A percentile compares a stretch with the other conserved stretches of the same genome.
These are phyloP conservation scores for Sarcophaga peregrina DNA, from an alignment of 1,140 invertebrate species.

Conservation along the genomic window DNA sequence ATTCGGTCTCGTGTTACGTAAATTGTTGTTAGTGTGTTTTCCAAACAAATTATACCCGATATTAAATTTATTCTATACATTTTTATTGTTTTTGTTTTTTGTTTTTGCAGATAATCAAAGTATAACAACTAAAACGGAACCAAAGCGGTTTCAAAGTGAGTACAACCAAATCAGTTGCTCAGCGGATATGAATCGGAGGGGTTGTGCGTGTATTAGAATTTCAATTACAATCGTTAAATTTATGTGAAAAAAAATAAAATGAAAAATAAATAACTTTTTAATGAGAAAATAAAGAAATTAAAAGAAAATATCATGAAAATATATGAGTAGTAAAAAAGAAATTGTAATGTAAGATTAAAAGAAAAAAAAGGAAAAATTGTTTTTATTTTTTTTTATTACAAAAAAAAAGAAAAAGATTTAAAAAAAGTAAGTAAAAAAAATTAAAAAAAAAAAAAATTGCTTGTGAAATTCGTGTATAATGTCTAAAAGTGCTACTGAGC, in stretches of 20 bases:
- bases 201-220: neutral
- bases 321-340: no score
- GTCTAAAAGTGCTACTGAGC: conserved; percentile 49
- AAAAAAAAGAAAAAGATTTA: neutral
- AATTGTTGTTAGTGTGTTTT: neutral
- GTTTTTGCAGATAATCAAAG: conserved; percentile 7
- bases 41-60: neutral
- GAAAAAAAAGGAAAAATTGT: conserved; percentile 1
- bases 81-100: neutral
- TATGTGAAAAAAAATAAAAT: no score
- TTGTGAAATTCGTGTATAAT: conserved; percentile 39
- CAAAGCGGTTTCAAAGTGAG: neutral
- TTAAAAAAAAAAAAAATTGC: conserved; percentile 35
- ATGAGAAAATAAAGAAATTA: no score
- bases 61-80: no score
- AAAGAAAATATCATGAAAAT: no score
- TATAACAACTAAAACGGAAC: conserved; percentile 16
- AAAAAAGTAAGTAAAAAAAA: conserved; percentile 21
- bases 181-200: neutral
- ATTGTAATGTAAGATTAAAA: conserved; percentile 6
- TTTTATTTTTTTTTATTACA: neutral
- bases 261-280: no score
- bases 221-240: no score
- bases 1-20: conserved; percentile 3
- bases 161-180: neutral